Conservation (phyloP, 2,888 invertebrate genomes). For the Oconnorella tubifera region DNA sequence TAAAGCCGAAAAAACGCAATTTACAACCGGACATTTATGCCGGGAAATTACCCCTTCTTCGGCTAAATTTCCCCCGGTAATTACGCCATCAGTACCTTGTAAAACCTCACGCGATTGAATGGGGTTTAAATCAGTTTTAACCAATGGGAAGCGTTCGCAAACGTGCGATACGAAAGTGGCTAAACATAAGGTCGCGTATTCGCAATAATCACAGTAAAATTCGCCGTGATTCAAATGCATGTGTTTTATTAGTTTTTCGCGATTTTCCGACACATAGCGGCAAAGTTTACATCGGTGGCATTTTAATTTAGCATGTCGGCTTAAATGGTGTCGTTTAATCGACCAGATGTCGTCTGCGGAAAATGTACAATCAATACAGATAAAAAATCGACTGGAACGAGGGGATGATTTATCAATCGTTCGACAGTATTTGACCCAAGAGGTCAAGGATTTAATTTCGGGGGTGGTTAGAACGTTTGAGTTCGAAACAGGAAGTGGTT, state of each 20-base stretch:
- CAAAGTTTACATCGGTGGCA: neutral
- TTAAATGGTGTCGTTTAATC: neutral
- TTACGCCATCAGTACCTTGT: neutral
- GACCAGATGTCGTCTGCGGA: neutral
- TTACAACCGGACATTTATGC: neutral
- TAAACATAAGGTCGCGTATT: neutral
- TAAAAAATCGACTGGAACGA: neutral
- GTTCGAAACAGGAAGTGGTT: too few species aligned
- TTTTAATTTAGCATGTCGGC: neutral
- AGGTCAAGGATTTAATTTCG: too few species aligned
- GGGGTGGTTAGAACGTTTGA: too few species aligned
- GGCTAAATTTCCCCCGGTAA: neutral
- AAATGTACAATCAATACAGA: neutral
- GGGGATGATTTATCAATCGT: too few species aligned
- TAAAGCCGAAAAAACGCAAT: neutral
- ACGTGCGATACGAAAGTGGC: neutral
- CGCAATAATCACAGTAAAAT: neutral
- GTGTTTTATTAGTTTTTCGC: neutral
- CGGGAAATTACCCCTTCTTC: neutral
- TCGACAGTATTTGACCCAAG: too few species aligned
- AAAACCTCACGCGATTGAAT: neutral
- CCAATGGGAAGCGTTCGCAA: too few species aligned
- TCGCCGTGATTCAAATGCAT: neutral
- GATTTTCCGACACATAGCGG: neutral
- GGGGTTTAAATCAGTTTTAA: too few species aligned